Percentiles rank a stretch among this genome's conserved stretches.
Conservation (phyloP, 1,140 invertebrate genomes). For the Anastatus disparis region DNA sequence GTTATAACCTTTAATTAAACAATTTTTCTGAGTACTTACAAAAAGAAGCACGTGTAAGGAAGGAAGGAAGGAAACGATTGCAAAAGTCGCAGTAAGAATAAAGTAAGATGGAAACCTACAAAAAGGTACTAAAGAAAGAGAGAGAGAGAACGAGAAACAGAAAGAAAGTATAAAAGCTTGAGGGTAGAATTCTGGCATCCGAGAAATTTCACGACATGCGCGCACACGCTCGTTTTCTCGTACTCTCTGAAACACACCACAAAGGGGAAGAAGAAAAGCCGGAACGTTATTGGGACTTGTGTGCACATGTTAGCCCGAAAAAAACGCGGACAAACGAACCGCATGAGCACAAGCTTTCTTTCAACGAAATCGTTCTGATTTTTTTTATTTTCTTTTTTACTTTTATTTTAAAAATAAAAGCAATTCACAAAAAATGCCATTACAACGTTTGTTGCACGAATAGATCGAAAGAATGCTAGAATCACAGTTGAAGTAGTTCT, state of each 20-base stretch:
- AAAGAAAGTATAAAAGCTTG: background rate
- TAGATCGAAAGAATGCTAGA: too few relatives aligned
- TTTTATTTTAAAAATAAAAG: background rate
- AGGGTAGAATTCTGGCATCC: constrained; percentile 26
- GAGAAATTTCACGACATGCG: constrained; percentile 27
- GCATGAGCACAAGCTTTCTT: background rate
- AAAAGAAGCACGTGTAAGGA: too few relatives aligned
- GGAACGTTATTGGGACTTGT: constrained; percentile 19
- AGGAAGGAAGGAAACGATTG: background rate
- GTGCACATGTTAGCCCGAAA: background rate
- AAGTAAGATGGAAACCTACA: background rate
- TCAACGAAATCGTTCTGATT: too few relatives aligned
- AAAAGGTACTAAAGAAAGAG: background rate
- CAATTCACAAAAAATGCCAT: background rate
- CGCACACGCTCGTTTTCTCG: background rate
- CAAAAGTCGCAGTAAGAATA: background rate
- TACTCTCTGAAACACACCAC: background rate
- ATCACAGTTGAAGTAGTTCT: too few relatives aligned
- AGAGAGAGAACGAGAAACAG: background rate
- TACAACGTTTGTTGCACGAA: constrained; percentile 9
- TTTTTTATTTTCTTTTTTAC: too few relatives aligned
- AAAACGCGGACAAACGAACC: constrained; percentile 14
- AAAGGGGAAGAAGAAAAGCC: constrained; percentile 37
- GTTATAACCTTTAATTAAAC: background rate
- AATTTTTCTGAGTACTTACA: background rate